Base-by-base conservation (phyloP, 2,888 invertebrate species). In the Acronicta aceris region DNA sequence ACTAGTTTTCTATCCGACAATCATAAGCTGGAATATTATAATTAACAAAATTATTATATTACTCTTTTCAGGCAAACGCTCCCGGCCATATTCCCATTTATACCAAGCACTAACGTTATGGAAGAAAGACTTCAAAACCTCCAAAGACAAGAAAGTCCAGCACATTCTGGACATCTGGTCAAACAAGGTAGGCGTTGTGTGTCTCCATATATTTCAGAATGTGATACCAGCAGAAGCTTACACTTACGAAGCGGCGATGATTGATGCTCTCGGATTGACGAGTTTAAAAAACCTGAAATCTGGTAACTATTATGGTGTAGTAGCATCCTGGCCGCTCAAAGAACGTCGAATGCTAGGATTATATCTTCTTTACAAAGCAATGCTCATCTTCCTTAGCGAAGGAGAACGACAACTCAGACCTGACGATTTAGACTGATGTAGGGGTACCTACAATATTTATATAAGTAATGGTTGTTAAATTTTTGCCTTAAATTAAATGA, bases 191-290 rank as follows among this genome's bases (percentile, higher is more conserved):
- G 99, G 99, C 0, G 98, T 99, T 0, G 96, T 99, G 0, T 98
- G 98, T 59, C 93, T 99, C 1, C 98, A 98, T 79, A 96, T 98
- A 46, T 99, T 98, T 86, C 98, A 98, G 81, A 98, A 98, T 87
- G 96, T 97, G 1, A 97, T 98, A 50, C 97, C 98, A 0, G 97
- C 97, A 0, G 99, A 99, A 88, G 99, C 99, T 0, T 98, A 97
- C 76, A 98, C 98, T 0, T 95, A 99, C 68, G 99, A 99, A 89
- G 99, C 99, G 0, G 96, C 98, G 10, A 99, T 99, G 96, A 98
- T 99, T 15, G 98, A 98, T 78, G 98, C 98, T 0, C 87, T 99
- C 8, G 97, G 97, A 0, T 79, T 98, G 5, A 88, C 95, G 0
- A 97, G 97, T 82, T 89, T 99, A 71, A 97, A 96, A 38, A 99